phyloP scores from a whole-genome alignment of 2,113 vertebrate species.

The Psittacara wagleri region DNA sequence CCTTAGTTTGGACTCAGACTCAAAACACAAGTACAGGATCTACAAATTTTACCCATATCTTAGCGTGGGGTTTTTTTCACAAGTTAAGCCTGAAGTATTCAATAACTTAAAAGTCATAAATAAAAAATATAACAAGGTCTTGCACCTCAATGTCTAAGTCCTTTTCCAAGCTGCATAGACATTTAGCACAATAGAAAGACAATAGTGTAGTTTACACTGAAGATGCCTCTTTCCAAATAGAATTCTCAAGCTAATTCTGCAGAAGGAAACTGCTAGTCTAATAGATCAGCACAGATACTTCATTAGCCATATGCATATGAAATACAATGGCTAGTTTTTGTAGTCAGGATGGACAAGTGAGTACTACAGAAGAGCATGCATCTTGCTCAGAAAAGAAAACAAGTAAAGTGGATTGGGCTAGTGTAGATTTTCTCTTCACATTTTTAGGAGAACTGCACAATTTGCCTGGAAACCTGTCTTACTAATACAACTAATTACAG shows the following conservation, averaged over 20 bases:
- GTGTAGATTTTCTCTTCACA: not conserved
- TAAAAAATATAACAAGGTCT: not conserved
- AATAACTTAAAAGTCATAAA: not conserved
- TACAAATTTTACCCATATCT: not conserved
- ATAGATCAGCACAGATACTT: not conserved
- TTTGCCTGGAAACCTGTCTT: not conserved
- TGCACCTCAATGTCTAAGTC: not conserved
- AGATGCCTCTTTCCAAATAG: not conserved
- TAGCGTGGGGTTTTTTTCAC: fast-evolving
- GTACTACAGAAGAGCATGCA: not conserved
- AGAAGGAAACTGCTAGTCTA: not conserved
- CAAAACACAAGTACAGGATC: not conserved
- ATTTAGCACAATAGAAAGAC: not conserved
- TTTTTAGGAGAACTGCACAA: not conserved
- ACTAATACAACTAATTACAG: not conserved
- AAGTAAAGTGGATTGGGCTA: not conserved
- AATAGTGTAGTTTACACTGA: not conserved
- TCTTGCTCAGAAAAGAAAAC: not conserved
- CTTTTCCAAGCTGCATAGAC: fast-evolving
- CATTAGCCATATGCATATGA: not conserved
- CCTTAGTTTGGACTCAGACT: not conserved
- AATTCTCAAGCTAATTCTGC: not conserved
- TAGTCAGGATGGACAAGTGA: not conserved
- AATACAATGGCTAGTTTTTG: not conserved
- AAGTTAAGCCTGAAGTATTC: not conserved